A percentile compares a stretch with the other conserved stretches of the same genome.
Evolutionary conservation across 2,797 vertebrate species (phyloP).

Genomic region (Babyrousa celebensis): DNA sequence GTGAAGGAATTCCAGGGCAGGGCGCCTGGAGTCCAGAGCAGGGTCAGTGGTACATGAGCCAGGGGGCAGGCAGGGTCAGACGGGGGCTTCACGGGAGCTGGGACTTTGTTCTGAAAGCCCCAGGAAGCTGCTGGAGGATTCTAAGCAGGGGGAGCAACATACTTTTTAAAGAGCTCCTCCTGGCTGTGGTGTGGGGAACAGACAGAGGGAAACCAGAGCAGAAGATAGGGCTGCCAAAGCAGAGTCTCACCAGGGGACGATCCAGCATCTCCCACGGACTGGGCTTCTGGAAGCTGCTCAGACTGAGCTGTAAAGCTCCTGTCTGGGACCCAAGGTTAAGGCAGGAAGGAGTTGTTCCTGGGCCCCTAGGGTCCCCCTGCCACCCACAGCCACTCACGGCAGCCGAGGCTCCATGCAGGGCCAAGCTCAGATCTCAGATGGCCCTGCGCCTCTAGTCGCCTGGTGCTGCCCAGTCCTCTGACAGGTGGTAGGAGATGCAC

Average conservation of each 20-base stretch:
- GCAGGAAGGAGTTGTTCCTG: too few relatives aligned
- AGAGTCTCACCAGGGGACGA: background rate
- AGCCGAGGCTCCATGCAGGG: background rate
- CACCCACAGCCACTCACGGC: background rate
- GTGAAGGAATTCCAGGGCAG: background rate
- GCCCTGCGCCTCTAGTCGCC: background rate
- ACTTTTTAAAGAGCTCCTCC: background rate
- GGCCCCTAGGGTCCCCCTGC: background rate
- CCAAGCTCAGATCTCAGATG: background rate
- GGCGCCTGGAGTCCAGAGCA: too few relatives aligned
- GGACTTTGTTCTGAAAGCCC: background rate
- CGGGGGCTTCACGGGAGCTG: background rate
- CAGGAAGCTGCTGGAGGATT: background rate
- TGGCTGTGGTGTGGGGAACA: background rate
- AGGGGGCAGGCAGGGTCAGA: background rate
- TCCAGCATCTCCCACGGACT: fast-evolving
- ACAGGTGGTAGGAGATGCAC: background rate
- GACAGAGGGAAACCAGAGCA: background rate
- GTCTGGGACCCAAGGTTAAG: background rate
- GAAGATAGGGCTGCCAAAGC: background rate
- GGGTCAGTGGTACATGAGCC: background rate
- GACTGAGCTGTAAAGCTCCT: background rate
- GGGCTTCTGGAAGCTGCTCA: background rate
- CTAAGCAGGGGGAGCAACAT: background rate
- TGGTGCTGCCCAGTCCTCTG: background rate